phyloP scores from a whole-genome alignment of 2,113 vertebrate genomes.

The Silurus asotus region DNA sequence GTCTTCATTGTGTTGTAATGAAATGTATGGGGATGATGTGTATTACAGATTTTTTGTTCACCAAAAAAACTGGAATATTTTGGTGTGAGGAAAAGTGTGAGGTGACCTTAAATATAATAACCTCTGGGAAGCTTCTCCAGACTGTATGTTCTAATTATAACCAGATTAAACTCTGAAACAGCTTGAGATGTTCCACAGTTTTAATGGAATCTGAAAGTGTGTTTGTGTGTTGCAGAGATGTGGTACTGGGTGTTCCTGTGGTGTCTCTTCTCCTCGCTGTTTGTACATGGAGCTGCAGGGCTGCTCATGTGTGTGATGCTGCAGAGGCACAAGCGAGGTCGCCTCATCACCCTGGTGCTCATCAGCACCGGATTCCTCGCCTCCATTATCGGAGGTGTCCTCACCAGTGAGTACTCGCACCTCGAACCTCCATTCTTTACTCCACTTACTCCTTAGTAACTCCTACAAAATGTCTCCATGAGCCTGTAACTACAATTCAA shows the following conservation, averaged over 20 bases:
- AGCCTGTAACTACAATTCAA: no score
- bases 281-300: conserved; percentile 88
- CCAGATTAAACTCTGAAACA: no score
- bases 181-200: not conserved
- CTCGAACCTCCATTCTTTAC: not conserved
- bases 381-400: conserved; percentile 89
- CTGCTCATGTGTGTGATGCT: conserved; percentile 95
- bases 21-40: no score
- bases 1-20: no score
- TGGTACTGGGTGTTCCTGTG: conserved; percentile 99
- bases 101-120: no score
- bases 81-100: no score
- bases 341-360: conserved; percentile 90
- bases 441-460: not conserved
- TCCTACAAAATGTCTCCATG: no score
- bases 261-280: conserved; percentile 97
- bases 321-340: conserved; percentile 90
- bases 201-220: not conserved
- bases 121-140: no score
- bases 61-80: no score
- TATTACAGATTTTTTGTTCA: no score
- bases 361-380: conserved; percentile 93
- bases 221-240: conserved; percentile 83
- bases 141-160: no score
- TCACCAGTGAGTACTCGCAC: conserved; percentile 87